phyloP scores from a whole-genome alignment of 1,140 invertebrate species.

The Acromyrmex echinatior region DNA sequence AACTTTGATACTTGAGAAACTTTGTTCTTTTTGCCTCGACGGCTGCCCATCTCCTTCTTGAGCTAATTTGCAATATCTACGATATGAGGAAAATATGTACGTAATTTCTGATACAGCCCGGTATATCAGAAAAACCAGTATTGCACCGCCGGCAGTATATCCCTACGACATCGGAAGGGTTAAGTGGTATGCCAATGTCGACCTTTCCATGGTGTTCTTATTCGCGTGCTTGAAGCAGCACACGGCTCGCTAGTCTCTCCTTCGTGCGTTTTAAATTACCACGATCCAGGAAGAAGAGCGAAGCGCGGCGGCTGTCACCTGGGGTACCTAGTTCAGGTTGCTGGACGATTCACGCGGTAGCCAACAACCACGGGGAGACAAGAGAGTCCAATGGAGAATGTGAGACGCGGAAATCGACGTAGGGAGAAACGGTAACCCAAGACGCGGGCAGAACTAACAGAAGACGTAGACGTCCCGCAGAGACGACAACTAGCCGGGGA shows the following conservation, averaged over 20 bases:
- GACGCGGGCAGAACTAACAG: slow-evolving; percentile 43
- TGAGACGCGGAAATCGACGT: slow-evolving; percentile 35
- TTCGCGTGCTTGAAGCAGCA: slow-evolving; percentile 28
- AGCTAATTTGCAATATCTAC: slow-evolving; percentile 20
- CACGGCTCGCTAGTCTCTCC: slow-evolving; percentile 16
- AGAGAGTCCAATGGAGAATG: neutral
- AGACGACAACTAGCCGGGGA: slow-evolving; percentile 79
- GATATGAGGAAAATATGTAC: neutral
- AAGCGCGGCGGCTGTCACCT: slow-evolving; percentile 46
- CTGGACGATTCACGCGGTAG: slow-evolving; percentile 51
- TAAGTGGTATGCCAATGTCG: slow-evolving; percentile 53
- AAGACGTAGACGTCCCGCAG: slow-evolving; percentile 77
- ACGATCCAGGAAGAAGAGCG: slow-evolving; percentile 53
- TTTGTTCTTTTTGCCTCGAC: slow-evolving; percentile 16
- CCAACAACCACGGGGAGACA: neutral
- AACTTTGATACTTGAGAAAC: slow-evolving; percentile 20
- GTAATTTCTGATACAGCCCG: slow-evolving; percentile 11
- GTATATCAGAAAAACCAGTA: slow-evolving; percentile 3
- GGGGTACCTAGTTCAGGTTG: slow-evolving; percentile 17
- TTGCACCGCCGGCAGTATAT: slow-evolving; percentile 11
- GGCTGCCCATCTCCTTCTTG: neutral
- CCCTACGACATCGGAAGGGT: slow-evolving; percentile 47
- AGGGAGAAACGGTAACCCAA: slow-evolving; percentile 57
- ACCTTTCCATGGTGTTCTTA: slow-evolving; percentile 31
- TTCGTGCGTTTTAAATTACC: slow-evolving; percentile 54